Conservation (phyloP, 2,797 vertebrate species). For the Phylloscopus collybita region DNA sequence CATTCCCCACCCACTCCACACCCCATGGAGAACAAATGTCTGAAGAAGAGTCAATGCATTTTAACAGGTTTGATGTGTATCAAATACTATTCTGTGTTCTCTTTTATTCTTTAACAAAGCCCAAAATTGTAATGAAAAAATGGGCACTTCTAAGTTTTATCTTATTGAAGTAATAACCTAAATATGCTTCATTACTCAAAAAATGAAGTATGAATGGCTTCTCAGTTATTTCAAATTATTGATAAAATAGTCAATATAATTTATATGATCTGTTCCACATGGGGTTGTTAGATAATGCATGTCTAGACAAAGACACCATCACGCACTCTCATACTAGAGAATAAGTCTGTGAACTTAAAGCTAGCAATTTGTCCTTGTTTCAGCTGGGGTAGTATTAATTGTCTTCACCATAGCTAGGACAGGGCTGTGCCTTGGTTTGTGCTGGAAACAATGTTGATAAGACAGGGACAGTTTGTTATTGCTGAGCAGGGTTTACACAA, state of each 20-base stretch:
- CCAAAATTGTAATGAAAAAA: background rate
- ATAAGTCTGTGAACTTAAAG: conserved; percentile 1
- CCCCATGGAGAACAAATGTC: background rate
- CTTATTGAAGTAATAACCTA: background rate
- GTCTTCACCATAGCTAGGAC: background rate
- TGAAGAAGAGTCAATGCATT: background rate
- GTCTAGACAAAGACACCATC: background rate
- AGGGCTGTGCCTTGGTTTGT: background rate
- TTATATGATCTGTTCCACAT: background rate
- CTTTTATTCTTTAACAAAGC: background rate
- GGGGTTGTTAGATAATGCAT: background rate
- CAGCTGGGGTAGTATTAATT: background rate
- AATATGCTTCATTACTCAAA: background rate
- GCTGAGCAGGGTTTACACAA: background rate
- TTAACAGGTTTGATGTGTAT: background rate
- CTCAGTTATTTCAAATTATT: background rate
- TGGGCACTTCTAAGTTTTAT: background rate
- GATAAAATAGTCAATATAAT: background rate
- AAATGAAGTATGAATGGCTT: background rate
- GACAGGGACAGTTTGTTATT: background rate
- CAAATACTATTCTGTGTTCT: background rate
- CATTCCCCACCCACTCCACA: background rate
- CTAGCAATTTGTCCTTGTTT: background rate
- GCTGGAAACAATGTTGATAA: background rate
- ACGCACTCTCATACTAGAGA: background rate